Percentiles rank a stretch among this genome's conserved stretches.
Conservation (phyloP, 1,140 invertebrate species). For the Anadara kagoshimensis region DNA sequence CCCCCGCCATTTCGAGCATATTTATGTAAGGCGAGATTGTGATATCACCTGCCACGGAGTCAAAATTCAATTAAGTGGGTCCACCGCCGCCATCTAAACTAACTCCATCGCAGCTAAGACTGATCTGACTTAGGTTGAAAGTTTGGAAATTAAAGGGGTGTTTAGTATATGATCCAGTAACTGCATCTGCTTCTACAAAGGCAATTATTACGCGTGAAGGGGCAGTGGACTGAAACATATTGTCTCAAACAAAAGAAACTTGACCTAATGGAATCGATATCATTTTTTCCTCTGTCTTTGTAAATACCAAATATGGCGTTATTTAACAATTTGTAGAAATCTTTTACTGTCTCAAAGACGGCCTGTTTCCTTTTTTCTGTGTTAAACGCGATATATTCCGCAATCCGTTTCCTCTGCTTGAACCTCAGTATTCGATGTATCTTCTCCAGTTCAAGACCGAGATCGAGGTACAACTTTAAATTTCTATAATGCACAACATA, state of each 20-base stretch:
- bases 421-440: conserved; percentile 28
- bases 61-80: conserved; percentile 22
- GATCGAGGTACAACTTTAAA: conserved; percentile 31
- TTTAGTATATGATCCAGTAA: too few relatives aligned
- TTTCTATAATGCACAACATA: conserved; percentile 42
- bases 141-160: conserved; percentile 33
- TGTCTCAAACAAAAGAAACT: too few relatives aligned
- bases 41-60: background rate
- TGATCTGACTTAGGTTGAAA: conserved; percentile 13
- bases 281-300: too few relatives aligned
- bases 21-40: conserved; percentile 10
- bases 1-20: conserved; percentile 21
- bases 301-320: conserved; percentile 71
- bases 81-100: conserved; percentile 22
- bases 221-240: too few relatives aligned
- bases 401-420: conserved; percentile 29
- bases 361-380: conserved; percentile 62
- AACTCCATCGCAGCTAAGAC: conserved; percentile 17
- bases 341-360: conserved; percentile 69
- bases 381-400: conserved; percentile 40
- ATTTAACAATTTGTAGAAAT: conserved; percentile 72
- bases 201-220: too few relatives aligned
- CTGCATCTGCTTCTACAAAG: too few relatives aligned
- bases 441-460: conserved; percentile 33
- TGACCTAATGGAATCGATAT: too few relatives aligned